A percentile compares a stretch with the other conserved stretches of the same genome.
Evolutionary conservation across 2,113 vertebrate species (phyloP).

Genomic region (Sialia sialis): DNA sequence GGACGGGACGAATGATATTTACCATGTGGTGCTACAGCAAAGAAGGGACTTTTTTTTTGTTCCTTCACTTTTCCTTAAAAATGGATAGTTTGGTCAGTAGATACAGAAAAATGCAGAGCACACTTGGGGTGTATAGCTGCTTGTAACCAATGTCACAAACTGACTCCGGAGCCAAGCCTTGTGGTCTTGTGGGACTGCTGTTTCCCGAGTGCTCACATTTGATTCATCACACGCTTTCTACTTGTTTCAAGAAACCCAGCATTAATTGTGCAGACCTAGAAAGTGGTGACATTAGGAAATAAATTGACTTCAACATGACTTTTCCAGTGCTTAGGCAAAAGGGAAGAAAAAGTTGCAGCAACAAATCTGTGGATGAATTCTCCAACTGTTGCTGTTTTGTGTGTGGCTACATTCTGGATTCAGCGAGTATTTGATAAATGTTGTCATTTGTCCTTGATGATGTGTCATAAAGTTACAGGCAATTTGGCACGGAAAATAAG

Average conservation of each 20-base stretch:
- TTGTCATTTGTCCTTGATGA: slow-evolving; percentile 12
- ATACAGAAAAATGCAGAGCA: not conserved
- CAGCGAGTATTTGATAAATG: not conserved
- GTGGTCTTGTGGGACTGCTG: not conserved
- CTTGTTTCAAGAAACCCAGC: not conserved
- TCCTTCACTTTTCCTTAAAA: not conserved
- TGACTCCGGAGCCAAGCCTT: not conserved
- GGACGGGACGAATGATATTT: not conserved
- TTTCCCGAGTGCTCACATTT: not conserved
- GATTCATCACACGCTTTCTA: not conserved
- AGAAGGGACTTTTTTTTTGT: not conserved
- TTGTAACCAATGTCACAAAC: not conserved
- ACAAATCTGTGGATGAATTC: not conserved
- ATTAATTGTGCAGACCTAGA: not conserved
- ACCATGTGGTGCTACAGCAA: not conserved
- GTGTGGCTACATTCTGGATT: not conserved
- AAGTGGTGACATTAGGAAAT: not conserved
- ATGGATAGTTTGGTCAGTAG: not conserved
- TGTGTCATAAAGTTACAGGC: not conserved
- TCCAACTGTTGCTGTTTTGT: not conserved
- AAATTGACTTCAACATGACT: slow-evolving; percentile 8
- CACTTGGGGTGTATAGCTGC: not conserved
- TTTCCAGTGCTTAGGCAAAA: not conserved
- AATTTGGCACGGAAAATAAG: not conserved
- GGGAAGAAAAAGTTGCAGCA: not conserved